Evolutionary conservation across 2,113 vertebrate species (phyloP).

Genomic region (Pituophis catenifer): DNA sequence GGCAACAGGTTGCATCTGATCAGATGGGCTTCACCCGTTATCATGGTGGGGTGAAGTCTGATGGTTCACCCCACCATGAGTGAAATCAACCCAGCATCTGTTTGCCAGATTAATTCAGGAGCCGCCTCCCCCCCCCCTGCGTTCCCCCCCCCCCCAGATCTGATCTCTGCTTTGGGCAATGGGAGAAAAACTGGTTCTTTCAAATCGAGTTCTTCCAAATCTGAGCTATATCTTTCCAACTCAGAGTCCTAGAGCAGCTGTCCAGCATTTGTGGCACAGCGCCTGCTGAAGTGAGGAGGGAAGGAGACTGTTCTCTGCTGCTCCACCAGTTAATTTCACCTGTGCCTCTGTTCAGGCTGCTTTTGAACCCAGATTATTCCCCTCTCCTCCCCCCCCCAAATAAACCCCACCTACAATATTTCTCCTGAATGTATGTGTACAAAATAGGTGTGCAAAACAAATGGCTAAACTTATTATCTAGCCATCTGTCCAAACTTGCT

Average conservation of each 20-base stretch:
- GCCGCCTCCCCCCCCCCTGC: too few species aligned
- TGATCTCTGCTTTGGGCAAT: not conserved
- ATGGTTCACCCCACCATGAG: not conserved
- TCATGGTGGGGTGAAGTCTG: not conserved
- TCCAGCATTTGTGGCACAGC: not conserved
- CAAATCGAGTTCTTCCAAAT: not conserved
- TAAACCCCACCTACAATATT: not conserved
- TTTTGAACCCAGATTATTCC: not conserved
- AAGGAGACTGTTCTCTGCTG: not conserved
- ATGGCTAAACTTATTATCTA: not conserved
- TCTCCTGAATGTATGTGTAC: not conserved
- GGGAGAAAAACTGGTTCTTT: not conserved
- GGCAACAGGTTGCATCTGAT: not conserved
- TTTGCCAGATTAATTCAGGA: not conserved
- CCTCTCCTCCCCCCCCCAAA: too few species aligned
- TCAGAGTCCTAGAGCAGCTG: not conserved
- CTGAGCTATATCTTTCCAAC: not conserved
- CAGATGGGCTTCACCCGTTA: not conserved
- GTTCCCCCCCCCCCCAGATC: too few species aligned
- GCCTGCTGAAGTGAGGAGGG: not conserved
- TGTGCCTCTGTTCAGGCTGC: not conserved
- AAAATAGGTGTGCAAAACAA: not conserved
- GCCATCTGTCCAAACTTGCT: not conserved
- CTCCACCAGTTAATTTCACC: not conserved
- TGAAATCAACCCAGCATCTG: not conserved